A percentile compares a stretch with the other conserved stretches of the same genome.
Conservation (phyloP, 2,888 invertebrate genomes). For the Melinopterus prodromus region DNA sequence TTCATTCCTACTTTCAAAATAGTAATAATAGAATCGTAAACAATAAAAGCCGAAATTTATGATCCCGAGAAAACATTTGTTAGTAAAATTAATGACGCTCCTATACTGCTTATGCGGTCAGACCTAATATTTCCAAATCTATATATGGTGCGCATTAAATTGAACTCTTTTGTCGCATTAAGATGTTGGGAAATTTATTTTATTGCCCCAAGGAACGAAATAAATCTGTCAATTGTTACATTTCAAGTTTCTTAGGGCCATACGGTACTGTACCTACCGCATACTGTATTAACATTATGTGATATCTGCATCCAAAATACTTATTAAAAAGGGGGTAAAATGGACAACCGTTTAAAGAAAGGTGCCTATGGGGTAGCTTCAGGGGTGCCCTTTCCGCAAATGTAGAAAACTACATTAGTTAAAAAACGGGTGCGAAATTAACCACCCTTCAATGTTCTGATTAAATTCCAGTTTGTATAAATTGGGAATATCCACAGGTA, state of each 20-base stretch:
- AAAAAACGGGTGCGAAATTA: neutral
- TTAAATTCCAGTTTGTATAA: neutral
- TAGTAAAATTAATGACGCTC: neutral
- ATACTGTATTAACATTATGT: neutral
- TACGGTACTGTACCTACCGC: neutral
- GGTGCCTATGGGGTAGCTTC: neutral
- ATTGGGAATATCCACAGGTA: neutral
- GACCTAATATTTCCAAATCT: neutral
- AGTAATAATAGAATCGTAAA: slow-evolving; percentile 4
- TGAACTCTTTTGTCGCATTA: neutral
- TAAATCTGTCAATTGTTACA: neutral
- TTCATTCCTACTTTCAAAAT: neutral
- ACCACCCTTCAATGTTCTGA: neutral
- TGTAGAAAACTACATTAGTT: neutral
- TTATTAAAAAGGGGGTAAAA: neutral
- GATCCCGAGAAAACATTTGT: neutral
- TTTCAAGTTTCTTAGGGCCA: neutral
- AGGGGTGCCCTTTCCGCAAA: neutral
- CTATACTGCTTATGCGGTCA: neutral
- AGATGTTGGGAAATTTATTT: neutral
- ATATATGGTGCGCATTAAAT: neutral
- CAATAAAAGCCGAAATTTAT: slow-evolving; percentile 4
- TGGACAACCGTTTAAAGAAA: neutral
- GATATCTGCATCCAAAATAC: neutral
- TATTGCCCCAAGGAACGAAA: neutral